These are phyloP conservation scores for Seladonia tumulorum DNA, from an alignment of 2,888 invertebrate species.

Conservation along the genomic window DNA sequence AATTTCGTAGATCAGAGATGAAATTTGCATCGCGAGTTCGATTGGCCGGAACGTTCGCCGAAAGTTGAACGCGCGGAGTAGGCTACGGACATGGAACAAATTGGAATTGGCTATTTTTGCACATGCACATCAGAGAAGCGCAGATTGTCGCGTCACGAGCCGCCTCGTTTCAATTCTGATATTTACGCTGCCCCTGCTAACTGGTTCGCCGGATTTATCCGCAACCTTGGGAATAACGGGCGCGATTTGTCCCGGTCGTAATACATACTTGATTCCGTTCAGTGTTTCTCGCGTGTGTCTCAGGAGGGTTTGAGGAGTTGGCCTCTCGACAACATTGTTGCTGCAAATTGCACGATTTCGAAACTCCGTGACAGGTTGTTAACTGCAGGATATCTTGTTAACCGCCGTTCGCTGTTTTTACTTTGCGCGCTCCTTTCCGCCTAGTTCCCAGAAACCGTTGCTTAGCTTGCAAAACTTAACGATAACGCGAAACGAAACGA, in stretches of 20 bases:
- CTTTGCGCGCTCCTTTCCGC: background rate
- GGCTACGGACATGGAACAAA: constrained; percentile 32
- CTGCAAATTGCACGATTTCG: constrained; percentile 58
- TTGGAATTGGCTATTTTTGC: constrained; percentile 37
- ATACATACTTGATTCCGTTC: constrained; percentile 50
- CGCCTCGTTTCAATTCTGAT: constrained; percentile 32
- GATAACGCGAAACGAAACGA: too few relatives aligned
- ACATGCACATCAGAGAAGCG: constrained; percentile 37
- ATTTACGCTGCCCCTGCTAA: constrained; percentile 38
- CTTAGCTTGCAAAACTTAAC: background rate
- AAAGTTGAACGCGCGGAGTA: background rate
- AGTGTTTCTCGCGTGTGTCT: constrained; percentile 28
- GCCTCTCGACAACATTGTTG: constrained; percentile 65
- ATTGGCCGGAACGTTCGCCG: background rate
- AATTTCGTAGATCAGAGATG: background rate
- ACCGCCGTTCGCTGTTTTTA: background rate
- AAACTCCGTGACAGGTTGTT: constrained; percentile 36
- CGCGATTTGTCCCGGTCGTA: constrained; percentile 48
- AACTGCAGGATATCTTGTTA: background rate
- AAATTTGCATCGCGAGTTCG: background rate
- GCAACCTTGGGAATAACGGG: constrained; percentile 52
- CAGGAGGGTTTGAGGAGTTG: constrained; percentile 45
- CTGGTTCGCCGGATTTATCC: constrained; percentile 55
- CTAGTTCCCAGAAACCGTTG: background rate
- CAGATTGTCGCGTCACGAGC: constrained; percentile 29